These are phyloP conservation scores for Lagothrix lagotricha DNA, from an alignment of 2,797 vertebrate species.

Conservation along the genomic window DNA sequence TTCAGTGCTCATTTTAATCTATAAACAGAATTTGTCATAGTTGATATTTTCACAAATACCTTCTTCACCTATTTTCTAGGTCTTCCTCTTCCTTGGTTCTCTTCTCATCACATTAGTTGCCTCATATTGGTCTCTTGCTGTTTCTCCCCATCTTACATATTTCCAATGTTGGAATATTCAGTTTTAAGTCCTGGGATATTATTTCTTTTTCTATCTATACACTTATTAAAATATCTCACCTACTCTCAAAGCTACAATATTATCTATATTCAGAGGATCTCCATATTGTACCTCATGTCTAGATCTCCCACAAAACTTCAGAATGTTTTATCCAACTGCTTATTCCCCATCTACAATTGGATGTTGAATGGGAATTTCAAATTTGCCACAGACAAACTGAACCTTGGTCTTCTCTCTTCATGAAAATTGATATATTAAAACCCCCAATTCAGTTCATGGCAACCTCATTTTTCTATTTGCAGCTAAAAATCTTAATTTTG, in stretches of 20 bases:
- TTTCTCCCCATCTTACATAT: background rate
- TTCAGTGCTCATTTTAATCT: background rate
- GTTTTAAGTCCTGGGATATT: background rate
- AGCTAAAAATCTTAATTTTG: slow-evolving; percentile 1
- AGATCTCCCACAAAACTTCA: background rate
- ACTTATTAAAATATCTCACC: background rate
- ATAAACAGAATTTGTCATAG: background rate
- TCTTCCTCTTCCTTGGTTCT: background rate
- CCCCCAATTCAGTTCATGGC: background rate
- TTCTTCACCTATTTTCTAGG: background rate
- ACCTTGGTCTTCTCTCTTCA: background rate
- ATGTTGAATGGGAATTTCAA: background rate
- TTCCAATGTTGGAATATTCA: background rate
- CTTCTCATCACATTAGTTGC: background rate
- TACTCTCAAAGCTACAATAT: background rate
- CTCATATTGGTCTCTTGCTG: background rate
- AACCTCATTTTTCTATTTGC: background rate
- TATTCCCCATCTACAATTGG: background rate
- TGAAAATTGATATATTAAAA: background rate
- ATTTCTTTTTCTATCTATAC: background rate
- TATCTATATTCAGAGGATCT: background rate
- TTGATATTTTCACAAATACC: background rate
- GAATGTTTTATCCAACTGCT: background rate
- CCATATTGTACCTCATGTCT: background rate
- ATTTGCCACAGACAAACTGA: background rate